These are phyloP conservation scores for Ondatra zibethicus DNA, from an alignment of 2,113 vertebrate species.

Conservation along the genomic window DNA sequence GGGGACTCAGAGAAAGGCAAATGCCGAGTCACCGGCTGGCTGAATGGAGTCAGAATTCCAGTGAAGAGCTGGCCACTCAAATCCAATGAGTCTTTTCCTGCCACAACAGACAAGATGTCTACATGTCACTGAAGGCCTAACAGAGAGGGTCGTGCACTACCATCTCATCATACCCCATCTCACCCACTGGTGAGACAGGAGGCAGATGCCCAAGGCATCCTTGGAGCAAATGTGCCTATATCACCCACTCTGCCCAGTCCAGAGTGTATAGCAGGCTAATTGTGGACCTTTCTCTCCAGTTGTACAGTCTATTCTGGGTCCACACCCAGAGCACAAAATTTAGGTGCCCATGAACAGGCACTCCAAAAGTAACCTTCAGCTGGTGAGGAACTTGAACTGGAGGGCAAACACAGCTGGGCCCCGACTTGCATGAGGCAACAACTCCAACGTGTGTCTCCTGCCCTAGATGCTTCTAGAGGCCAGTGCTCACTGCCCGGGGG, in stretches of 20 bases:
- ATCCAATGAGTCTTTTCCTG: not conserved
- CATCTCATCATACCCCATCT: not conserved
- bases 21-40: not conserved
- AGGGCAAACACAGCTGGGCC: too few relatives aligned
- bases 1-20: not conserved
- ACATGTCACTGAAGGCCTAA: not conserved
- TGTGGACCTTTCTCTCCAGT: not conserved
- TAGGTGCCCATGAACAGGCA: not conserved
- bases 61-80: not conserved
- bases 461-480: not conserved
- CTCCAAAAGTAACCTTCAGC: not conserved
- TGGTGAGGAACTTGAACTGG: not conserved
- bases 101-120: not conserved
- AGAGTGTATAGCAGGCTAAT: not conserved
- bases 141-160: not conserved
- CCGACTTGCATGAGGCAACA: not conserved
- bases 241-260: not conserved
- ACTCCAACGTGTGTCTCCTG: not conserved
- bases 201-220: not conserved
- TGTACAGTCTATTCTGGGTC: not conserved
- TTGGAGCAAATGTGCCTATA: not conserved
- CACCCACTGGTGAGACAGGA: not conserved
- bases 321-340: not conserved
- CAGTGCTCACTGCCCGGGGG: too few relatives aligned
- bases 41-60: not conserved